These are phyloP conservation scores for Adrianichthys oophorus DNA, from an alignment of 2,797 vertebrate genomes.

Conservation along the genomic window DNA sequence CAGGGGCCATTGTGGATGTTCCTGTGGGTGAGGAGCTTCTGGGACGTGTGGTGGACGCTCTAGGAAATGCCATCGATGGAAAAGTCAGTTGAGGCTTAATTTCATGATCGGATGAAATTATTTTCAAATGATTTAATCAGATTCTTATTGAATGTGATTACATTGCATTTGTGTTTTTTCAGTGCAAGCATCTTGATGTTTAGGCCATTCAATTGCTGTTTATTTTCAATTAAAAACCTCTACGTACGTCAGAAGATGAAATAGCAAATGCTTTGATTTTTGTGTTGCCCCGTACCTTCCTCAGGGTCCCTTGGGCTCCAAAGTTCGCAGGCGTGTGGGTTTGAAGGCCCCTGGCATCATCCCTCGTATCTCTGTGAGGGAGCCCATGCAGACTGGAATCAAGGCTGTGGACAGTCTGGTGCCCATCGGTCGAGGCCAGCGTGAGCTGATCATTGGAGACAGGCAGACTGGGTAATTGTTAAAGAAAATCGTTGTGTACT, in stretches of 20 bases:
- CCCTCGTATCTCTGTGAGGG: constrained; percentile 94
- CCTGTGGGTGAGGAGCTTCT: constrained; percentile 92
- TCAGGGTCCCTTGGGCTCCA: constrained; percentile 86
- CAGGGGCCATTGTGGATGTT: constrained; percentile 95
- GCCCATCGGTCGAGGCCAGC: constrained; percentile 96
- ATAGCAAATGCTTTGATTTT: neutral
- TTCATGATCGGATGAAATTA: neutral
- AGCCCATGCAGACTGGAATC: constrained; percentile 98
- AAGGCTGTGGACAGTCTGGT: constrained; percentile 98
- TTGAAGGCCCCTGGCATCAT: constrained; percentile 97
- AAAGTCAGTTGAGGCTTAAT: constrained; percentile 78
- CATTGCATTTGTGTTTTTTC: too few relatives aligned
- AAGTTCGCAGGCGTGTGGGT: constrained; percentile 88
- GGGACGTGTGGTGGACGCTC: constrained; percentile 93
- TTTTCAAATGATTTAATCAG: neutral
- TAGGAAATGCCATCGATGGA: constrained; percentile 95
- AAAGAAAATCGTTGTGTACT: too few relatives aligned
- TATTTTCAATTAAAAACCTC: neutral
- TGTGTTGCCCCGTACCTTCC: neutral
- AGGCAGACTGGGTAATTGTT: constrained; percentile 91
- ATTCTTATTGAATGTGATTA: too few relatives aligned
- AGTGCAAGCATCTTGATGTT: too few relatives aligned
- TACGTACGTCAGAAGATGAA: neutral
- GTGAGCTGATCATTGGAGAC: constrained; percentile 98
- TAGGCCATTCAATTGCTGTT: too few relatives aligned